These are phyloP conservation scores for Cydia splendana DNA, from an alignment of 1,140 invertebrate genomes.

Conservation along the genomic window DNA sequence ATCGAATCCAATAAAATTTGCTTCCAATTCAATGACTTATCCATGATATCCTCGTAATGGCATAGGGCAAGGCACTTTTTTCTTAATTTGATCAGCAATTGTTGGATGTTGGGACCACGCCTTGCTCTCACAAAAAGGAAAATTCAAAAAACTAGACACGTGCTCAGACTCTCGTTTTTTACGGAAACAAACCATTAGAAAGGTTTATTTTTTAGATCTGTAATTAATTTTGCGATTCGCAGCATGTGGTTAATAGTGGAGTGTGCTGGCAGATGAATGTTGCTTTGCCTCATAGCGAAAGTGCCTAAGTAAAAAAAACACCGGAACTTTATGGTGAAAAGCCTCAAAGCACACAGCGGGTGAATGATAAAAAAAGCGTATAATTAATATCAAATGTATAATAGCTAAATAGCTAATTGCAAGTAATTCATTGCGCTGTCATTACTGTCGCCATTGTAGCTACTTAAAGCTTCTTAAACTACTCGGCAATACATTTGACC, in stretches of 20 bases:
- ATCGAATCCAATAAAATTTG: conserved; percentile 36
- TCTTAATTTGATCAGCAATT: conserved; percentile 74
- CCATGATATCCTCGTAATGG: conserved; percentile 37
- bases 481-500: too few relatives aligned
- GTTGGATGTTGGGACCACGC: conserved; percentile 61
- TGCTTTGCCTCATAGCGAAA: conserved; percentile 29
- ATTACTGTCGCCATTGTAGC: too few relatives aligned
- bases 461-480: too few relatives aligned
- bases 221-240: conserved; percentile 55
- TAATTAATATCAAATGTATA: neutral
- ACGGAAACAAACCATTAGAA: conserved; percentile 53
- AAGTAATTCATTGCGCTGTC: too few relatives aligned
- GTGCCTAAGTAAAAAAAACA: conserved; percentile 7
- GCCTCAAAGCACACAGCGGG: neutral
- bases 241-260: conserved; percentile 62
- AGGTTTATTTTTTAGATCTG: conserved; percentile 58
- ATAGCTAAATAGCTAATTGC: too few relatives aligned
- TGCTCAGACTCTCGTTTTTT: conserved; percentile 74
- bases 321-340: neutral
- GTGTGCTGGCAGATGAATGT: conserved; percentile 41
- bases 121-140: conserved; percentile 51
- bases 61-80: conserved; percentile 51
- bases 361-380: neutral
- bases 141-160: conserved; percentile 63
- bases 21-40: conserved; percentile 38